Base-by-base conservation (phyloP, 1,140 invertebrate genomes). In the Tetramorium parvispinum region DNA sequence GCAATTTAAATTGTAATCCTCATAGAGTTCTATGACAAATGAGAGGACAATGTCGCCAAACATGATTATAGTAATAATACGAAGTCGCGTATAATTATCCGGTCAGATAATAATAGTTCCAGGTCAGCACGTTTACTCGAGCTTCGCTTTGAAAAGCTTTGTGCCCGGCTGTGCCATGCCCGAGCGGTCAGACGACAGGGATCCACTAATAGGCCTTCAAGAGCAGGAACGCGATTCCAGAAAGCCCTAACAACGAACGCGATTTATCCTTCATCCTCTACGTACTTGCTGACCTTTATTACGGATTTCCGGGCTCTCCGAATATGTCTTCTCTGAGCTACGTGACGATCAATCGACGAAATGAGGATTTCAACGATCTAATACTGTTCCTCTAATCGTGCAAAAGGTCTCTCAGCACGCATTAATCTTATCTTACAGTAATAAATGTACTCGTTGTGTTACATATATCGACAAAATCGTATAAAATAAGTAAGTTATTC, bases 141-240 rank as follows among this genome's bases (percentile, higher is more conserved):
- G 77, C 70, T 59, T 78, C 71, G n/a, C 53, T 59, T 83, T 83
- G 61, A 76, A 51, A 71, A 59, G 88, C 88, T 89, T 89, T 89
- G 77, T 76, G 68, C 21, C 51, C 27, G 24, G 49, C 63, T 43
- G 73, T 32, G 61, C 86, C 46, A 61, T 76, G 85, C 53, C 49
- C 68, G 57, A 49, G 21, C 51, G 87, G 59, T 76, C 85, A 79
- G 83, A 83, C 87, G 79, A 51, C 85, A 63, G 71, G 86, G 75
- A 81, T 71, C 63, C 88, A 87, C 70, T 90, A 85, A 90, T 90
- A 87, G 81, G 66, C 86, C 73, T 90, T 90, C 88, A 85, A 61
- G 75, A 90, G 79, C 86, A 90, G 76, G 70, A 82, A 46, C 55
- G 40, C 55, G 43, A 71, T 85, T 76, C 76, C 32, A 37, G 66